These are phyloP conservation scores for Xiphophorus maculatus DNA, from an alignment of 2,113 vertebrate species.

Conservation along the genomic window DNA sequence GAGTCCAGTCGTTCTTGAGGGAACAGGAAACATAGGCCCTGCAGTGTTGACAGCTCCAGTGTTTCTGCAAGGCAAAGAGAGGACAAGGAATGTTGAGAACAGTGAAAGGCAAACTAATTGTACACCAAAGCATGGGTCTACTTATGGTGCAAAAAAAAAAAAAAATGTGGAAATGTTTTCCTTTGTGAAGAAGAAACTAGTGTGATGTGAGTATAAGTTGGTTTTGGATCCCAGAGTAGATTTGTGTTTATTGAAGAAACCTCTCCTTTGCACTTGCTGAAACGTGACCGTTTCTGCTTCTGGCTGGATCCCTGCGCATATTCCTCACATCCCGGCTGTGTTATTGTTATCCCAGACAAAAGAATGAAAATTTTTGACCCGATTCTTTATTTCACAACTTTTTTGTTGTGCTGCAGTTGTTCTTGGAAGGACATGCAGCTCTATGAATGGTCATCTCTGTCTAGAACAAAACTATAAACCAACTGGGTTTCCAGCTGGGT, in stretches of 20 bases:
- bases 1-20: conserved; percentile 4
- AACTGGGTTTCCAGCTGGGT: neutral
- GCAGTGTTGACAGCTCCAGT: conserved; percentile 48
- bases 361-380: conserved; percentile 35
- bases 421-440: neutral
- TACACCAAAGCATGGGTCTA: neutral
- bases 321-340: conserved; percentile 65
- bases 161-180: neutral
- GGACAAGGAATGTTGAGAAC: neutral
- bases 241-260: conserved; percentile 35
- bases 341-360: conserved; percentile 70
- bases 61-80: conserved; percentile 8
- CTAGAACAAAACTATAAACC: neutral
- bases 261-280: neutral
- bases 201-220: neutral
- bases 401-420: neutral
- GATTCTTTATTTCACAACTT: neutral
- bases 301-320: conserved; percentile 70
- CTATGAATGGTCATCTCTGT: neutral
- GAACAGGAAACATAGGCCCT: conserved; percentile 55
- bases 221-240: conserved; percentile 35
- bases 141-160: neutral
- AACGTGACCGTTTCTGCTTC: conserved; percentile 46
- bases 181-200: neutral
- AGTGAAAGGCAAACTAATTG: neutral